Base-by-base conservation (phyloP, 2,888 invertebrate species). In the Vandiemenella viatica region DNA sequence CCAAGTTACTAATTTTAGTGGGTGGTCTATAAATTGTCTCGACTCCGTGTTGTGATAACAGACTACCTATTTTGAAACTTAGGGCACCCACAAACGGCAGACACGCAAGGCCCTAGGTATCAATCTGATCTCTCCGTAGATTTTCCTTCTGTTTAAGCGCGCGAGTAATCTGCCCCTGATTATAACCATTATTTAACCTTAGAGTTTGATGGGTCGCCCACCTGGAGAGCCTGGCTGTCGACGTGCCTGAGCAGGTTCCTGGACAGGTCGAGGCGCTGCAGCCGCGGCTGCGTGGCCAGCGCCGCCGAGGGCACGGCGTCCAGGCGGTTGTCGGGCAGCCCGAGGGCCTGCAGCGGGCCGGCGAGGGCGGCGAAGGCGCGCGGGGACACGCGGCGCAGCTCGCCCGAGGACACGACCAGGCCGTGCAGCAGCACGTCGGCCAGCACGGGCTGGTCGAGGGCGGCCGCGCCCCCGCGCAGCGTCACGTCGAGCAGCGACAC, bases 241-340 rank as follows among this genome's bases (percentile, higher is more conserved):
- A 87, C 63, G 1, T 71, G 73, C 58, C 80, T 79, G 53, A 88
- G 74, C 61, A 76, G 78, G 59, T 88, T 88, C 59, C 83, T 82
- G 4, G 86, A 85, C 51, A 88, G 66, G 62, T 87, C 87, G 51
- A 91, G 68, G 19, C 88, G 75, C 60, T 89, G 88, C 49, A 91
- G 66, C 52, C 79, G 76, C 18, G 73, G 71, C 38, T 90, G 68
- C 37, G 74, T 73, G 10, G 73, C 70, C 22, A 89, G 64, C 0
- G 87, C 84, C 55, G 74, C 73, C 46, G 81, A 83, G 0, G 89
- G 87, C 37, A 90, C 81, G 15, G 75, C 67, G 1, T 79, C 74
- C 48, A 91, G 67, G 52, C 83, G 79, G 66, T 91, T 91, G 61
- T 85, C 86, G 26, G 89, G 88, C 46, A 91, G 65, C 54, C 90